Base-by-base conservation (phyloP, 2,797 vertebrate genomes). In the Meda fulgida region DNA sequence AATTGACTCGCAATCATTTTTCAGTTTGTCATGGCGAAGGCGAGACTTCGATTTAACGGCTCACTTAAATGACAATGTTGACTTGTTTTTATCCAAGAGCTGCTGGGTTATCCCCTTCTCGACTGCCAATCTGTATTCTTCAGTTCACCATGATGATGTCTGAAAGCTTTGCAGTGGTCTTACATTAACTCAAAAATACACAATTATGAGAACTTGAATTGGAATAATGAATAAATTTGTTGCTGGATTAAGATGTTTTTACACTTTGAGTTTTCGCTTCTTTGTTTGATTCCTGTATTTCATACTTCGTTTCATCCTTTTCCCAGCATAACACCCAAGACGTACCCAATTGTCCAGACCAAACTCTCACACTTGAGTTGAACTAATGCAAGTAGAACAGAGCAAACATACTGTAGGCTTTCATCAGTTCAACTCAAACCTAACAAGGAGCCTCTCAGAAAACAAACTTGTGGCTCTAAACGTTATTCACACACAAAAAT, bases 1-100 rank as follows among this genome's bases (percentile, higher is more conserved):
- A 86, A 87, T 83, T 81, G 53, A 79, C 46, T 69, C 26, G 46
- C 48, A 85, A 85, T 85, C 71, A 55, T 80, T 86, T 87, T 80
- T 85, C 83, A 75, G 77, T 86, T 86, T 81, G 76, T 84, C 51
- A 71, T 87, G 75, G 84, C 53, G 40, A 75, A 78, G 79, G 73
- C 43, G 34, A 76, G 75, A 72, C 66, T 81, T 84, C 58, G 26
- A 53, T 76, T 83, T 72, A 78, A 75, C 43, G 72, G 40, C 71
- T 70, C 31, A 83, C 72, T 85, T 65, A 43, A 72, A 70, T 46
- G n/a, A 84, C 46, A 78, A 72, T 85, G 40, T 46, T 71, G 67
- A 86, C 76, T 79, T 78, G 81, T 75, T 73, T 55, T 29, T n/a
- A 80, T 71, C 78, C 58, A 53, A 79, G 85, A 66, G 63, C 48